Conservation (phyloP, 1,140 invertebrate species). For the Drosophila pseudoobscura region DNA sequence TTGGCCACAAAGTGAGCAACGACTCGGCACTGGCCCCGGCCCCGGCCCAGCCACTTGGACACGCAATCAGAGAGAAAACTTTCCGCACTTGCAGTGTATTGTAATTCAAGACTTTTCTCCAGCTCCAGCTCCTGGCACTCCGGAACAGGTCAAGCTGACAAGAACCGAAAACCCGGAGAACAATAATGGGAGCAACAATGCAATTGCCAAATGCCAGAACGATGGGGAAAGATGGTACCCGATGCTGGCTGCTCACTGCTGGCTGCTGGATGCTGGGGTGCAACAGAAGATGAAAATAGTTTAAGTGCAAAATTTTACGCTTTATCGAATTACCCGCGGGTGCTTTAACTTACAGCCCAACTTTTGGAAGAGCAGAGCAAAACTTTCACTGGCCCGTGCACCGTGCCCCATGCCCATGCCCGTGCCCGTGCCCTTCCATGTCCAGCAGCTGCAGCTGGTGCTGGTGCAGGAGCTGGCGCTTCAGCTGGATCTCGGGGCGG, state of each 20-base stretch:
- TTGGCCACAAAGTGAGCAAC: slow-evolving; percentile 19
- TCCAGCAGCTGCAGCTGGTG: slow-evolving; percentile 2
- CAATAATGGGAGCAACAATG: slow-evolving; percentile 52
- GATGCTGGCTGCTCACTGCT: neutral
- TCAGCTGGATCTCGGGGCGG: slow-evolving; percentile 14
- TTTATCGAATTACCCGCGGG: slow-evolving; percentile 82
- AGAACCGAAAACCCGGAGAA: slow-evolving; percentile 41
- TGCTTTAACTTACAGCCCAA: slow-evolving; percentile 75
- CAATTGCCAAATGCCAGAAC: slow-evolving; percentile 62
- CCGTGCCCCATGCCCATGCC: neutral
- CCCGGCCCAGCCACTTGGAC: slow-evolving; percentile 23
- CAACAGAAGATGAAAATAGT: slow-evolving; percentile 64
- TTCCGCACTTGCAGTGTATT: slow-evolving; percentile 40
- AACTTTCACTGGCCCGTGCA: slow-evolving; percentile 46
- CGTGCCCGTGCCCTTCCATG: neutral
- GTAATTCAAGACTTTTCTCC: slow-evolving; percentile 49
- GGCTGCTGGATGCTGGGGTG: neutral
- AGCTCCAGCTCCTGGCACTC: neutral
- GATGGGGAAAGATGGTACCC: neutral
- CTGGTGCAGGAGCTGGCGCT: neutral
- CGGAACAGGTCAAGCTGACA: slow-evolving; percentile 56
- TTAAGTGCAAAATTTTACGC: slow-evolving; percentile 82
- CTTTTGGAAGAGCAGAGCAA: slow-evolving; percentile 49
- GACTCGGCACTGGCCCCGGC: slow-evolving; percentile 4
- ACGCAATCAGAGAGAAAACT: slow-evolving; percentile 65